These are phyloP conservation scores for Tanypteryx hageni DNA, from an alignment of 2,888 invertebrate species.

Conservation along the genomic window DNA sequence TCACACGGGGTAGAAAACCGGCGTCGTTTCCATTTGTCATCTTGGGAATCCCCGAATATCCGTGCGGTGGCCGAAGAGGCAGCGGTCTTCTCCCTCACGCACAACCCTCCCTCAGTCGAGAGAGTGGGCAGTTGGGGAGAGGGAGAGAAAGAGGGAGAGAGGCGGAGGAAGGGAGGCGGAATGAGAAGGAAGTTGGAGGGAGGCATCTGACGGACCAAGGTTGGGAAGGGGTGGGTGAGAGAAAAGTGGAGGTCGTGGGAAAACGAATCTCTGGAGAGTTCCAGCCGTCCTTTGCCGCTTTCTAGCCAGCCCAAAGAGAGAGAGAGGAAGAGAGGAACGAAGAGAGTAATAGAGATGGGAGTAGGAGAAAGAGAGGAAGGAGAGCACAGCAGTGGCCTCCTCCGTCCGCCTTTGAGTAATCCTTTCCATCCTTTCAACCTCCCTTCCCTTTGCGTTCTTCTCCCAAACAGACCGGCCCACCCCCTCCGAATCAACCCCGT, in stretches of 20 bases:
- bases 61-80: conserved; percentile 12
- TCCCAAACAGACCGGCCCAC: background rate
- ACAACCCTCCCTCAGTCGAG: background rate
- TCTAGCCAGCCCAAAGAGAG: background rate
- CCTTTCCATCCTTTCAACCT: background rate
- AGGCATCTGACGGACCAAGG: background rate
- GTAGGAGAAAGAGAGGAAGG: background rate
- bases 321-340: background rate
- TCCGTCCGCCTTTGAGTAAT: conserved; percentile 38
- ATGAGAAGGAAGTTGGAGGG: background rate
- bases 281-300: conserved; percentile 28
- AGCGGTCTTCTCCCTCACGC: background rate
- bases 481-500: conserved; percentile 45
- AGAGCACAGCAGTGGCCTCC: background rate
- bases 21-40: conserved; percentile 49
- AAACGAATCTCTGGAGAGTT: conserved; percentile 50
- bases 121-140: background rate
- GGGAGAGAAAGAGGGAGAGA: background rate
- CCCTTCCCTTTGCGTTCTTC: background rate
- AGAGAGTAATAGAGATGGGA: background rate
- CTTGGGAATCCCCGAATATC: conserved; percentile 34
- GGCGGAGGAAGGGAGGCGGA: background rate
- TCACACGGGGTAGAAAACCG: background rate
- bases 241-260: conserved; percentile 21
- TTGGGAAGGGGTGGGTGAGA: background rate